Conservation (phyloP, 2,888 invertebrate species). For the Sthenelais limicola region DNA sequence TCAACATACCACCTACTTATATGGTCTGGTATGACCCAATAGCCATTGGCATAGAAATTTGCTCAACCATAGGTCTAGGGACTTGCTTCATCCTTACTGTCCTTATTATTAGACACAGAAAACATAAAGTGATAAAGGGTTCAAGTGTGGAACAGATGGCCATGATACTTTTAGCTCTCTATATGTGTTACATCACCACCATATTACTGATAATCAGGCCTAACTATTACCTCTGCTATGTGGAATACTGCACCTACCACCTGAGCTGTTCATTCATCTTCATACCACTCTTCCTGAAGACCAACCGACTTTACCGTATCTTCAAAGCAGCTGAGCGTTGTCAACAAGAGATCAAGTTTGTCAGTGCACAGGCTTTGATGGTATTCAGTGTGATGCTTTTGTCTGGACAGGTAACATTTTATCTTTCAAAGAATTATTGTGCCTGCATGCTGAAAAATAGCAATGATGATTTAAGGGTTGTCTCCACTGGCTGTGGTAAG, state of each 20-base stretch:
- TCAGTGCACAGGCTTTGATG: slow-evolving; percentile 51
- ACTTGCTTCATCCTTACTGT: too few species aligned
- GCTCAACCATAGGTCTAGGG: slow-evolving; percentile 42
- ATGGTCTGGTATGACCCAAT: slow-evolving; percentile 17
- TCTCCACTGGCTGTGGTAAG: too few species aligned
- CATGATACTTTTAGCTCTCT: slow-evolving; percentile 49
- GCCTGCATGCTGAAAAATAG: too few species aligned
- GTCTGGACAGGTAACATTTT: neutral
- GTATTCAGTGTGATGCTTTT: slow-evolving; percentile 31
- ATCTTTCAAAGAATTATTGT: too few species aligned
- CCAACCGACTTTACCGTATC: slow-evolving; percentile 15
- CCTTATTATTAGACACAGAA: slow-evolving; percentile 45
- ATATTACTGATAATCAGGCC: slow-evolving; percentile 47
- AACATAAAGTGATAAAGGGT: slow-evolving; percentile 55
- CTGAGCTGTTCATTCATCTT: slow-evolving; percentile 53
- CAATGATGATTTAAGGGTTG: too few species aligned
- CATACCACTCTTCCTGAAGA: slow-evolving; percentile 50
- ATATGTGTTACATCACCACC: slow-evolving; percentile 46
- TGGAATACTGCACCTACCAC: slow-evolving; percentile 50
- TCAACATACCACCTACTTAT: slow-evolving; percentile 39
- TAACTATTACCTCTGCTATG: slow-evolving; percentile 45
- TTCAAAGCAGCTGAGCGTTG: slow-evolving; percentile 26
- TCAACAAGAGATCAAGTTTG: slow-evolving; percentile 47
- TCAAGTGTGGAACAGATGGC: slow-evolving; percentile 48
- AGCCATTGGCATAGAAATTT: slow-evolving; percentile 33